Conservation (phyloP, 2,888 invertebrate species). For the Philopedon plagiatum region DNA sequence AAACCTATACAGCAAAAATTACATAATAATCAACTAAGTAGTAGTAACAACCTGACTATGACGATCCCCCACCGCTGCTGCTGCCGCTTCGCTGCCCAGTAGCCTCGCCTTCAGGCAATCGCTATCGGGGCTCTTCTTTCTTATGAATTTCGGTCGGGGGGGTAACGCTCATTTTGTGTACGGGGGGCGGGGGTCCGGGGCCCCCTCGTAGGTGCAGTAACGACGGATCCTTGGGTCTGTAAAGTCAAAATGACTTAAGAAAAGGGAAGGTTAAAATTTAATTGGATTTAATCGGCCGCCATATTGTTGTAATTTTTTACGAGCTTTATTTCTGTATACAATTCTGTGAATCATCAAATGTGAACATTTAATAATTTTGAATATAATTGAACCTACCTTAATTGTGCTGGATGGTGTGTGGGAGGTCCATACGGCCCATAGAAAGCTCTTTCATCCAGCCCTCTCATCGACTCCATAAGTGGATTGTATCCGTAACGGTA, state of each 20-base stretch:
- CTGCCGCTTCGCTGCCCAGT: neutral
- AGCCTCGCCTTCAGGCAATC: slow-evolving; percentile 47
- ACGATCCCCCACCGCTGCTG: slow-evolving; percentile 24
- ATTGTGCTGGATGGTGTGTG: slow-evolving; percentile 56
- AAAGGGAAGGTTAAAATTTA: too few relatives aligned
- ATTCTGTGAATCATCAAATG: too few relatives aligned
- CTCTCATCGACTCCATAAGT: slow-evolving; percentile 82
- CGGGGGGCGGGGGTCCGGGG: slow-evolving; percentile 69
- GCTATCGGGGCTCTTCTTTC: slow-evolving; percentile 76
- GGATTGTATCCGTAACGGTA: slow-evolving; percentile 84
- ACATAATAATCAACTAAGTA: slow-evolving; percentile 19
- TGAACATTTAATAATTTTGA: too few relatives aligned
- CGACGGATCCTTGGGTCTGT: slow-evolving; percentile 68
- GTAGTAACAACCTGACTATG: slow-evolving; percentile 29
- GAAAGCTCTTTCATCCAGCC: slow-evolving; percentile 85
- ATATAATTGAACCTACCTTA: slow-evolving; percentile 65
- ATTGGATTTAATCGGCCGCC: too few relatives aligned
- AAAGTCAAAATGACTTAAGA: too few relatives aligned
- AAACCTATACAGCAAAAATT: slow-evolving; percentile 17
- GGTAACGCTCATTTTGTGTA: slow-evolving; percentile 71
- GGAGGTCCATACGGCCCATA: slow-evolving; percentile 74
- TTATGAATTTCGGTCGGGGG: slow-evolving; percentile 74
- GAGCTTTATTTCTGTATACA: too few relatives aligned
- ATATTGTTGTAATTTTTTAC: too few relatives aligned
- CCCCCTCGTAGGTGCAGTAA: slow-evolving; percentile 73